phyloP scores from a whole-genome alignment of 2,797 vertebrate species.

The Petrocephalus sullivani region DNA sequence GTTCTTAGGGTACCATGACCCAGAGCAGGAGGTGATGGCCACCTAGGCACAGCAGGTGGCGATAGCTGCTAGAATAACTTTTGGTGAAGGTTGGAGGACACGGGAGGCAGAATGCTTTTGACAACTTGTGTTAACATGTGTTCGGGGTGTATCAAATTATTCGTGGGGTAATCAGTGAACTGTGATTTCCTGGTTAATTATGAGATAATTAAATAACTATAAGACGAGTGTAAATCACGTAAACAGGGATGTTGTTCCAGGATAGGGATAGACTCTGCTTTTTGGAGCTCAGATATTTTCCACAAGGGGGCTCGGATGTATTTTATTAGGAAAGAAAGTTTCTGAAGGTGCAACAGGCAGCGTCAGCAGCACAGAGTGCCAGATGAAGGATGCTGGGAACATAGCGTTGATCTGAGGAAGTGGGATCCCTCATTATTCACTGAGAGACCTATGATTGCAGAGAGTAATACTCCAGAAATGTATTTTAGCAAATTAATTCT shows the following conservation, averaged over 20 bases:
- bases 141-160: background rate
- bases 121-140: background rate
- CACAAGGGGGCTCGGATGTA: background rate
- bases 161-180: background rate
- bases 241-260: no score
- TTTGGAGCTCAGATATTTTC: background rate
- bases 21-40: background rate
- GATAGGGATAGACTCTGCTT: background rate
- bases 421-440: background rate
- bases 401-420: background rate
- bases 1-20: background rate
- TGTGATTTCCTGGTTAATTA: background rate
- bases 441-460: background rate
- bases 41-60: background rate
- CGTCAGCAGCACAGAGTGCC: background rate
- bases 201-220: background rate
- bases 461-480: background rate
- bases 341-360: background rate
- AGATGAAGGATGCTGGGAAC: background rate
- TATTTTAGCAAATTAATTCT: slow-evolving; percentile 3
- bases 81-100: background rate
- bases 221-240: background rate
- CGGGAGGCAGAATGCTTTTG: background rate
- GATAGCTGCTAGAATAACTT: background rate
- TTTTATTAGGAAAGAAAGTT: background rate